Evolutionary conservation across 2,888 invertebrate species (phyloP).

Genomic region (Lysandra coridon): DNA sequence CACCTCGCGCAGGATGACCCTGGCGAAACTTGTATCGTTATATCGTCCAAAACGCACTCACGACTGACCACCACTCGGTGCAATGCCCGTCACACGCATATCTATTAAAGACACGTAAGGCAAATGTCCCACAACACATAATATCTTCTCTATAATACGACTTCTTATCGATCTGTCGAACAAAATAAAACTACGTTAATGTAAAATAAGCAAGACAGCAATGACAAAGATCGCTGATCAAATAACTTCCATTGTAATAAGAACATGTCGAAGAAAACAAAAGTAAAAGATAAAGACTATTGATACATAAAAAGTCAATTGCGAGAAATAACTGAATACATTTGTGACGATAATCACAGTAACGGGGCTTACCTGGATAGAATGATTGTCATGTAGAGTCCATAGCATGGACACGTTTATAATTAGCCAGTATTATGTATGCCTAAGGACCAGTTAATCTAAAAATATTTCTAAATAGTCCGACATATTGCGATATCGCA

Average conservation of each 20-base stretch:
- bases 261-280: conserved; percentile 79
- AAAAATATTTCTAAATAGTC: conserved; percentile 80
- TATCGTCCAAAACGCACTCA: conserved; percentile 59
- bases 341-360: conserved; percentile 47
- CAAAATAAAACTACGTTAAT: conserved; percentile 67
- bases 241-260: conserved; percentile 66
- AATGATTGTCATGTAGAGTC: conserved; percentile 65
- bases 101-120: conserved; percentile 66
- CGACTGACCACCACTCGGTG: conserved; percentile 56
- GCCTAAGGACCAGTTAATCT: conserved; percentile 64
- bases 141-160: conserved; percentile 66
- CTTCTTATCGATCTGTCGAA: conserved; percentile 76
- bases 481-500: conserved; percentile 74
- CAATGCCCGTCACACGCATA: conserved; percentile 70
- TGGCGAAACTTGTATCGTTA: conserved; percentile 47
- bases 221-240: conserved; percentile 50
- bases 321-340: conserved; percentile 55
- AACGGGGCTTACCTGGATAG: conserved; percentile 58
- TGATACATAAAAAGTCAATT: conserved; percentile 76
- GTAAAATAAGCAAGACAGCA: conserved; percentile 54
- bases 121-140: conserved; percentile 66
- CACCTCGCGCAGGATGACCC: conserved; percentile 44
- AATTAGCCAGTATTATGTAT: conserved; percentile 57
- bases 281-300: conserved; percentile 78
- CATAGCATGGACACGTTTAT: conserved; percentile 61